Percentiles rank a stretch among this genome's conserved stretches.
Conservation (phyloP, 2,113 vertebrate species). For the Alethe diademata region DNA sequence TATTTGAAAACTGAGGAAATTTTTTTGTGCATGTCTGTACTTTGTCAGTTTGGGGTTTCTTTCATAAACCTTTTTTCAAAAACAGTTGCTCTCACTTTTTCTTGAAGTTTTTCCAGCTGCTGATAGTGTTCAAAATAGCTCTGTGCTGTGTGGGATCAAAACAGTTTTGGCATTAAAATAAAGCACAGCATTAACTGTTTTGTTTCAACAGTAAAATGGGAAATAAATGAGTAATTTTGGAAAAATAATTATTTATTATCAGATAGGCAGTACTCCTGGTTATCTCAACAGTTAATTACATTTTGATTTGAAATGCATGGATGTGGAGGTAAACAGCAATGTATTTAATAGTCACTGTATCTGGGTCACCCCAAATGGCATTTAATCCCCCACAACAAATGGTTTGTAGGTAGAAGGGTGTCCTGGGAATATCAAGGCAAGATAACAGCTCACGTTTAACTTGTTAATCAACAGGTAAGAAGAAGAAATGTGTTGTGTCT, state of each 20-base stretch:
- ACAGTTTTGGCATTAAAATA: not conserved
- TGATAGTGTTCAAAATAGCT: not conserved
- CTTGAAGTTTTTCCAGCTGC: not conserved
- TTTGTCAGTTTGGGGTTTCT: not conserved
- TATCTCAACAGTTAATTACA: constrained; percentile 17
- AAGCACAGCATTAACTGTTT: not conserved
- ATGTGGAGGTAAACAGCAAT: not conserved
- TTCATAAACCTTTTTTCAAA: not conserved
- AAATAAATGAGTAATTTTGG: not conserved
- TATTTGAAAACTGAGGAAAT: not conserved
- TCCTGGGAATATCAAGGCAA: constrained; percentile 38
- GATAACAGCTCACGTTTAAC: constrained; percentile 41
- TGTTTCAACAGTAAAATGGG: not conserved
- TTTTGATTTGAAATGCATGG: not conserved
- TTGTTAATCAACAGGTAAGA: constrained; percentile 55
- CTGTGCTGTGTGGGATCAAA: not conserved
- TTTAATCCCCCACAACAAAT: constrained; percentile 20
- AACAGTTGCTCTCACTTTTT: not conserved
- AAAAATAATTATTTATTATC: not conserved
- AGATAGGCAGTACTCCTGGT: not conserved
- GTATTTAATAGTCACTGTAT: not conserved
- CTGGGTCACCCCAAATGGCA: not conserved
- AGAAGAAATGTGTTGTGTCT: constrained; percentile 4
- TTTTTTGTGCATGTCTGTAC: not conserved
- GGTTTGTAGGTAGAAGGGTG: not conserved